Conservation (phyloP, 1,140 invertebrate genomes). For the Drosophila elegans region DNA sequence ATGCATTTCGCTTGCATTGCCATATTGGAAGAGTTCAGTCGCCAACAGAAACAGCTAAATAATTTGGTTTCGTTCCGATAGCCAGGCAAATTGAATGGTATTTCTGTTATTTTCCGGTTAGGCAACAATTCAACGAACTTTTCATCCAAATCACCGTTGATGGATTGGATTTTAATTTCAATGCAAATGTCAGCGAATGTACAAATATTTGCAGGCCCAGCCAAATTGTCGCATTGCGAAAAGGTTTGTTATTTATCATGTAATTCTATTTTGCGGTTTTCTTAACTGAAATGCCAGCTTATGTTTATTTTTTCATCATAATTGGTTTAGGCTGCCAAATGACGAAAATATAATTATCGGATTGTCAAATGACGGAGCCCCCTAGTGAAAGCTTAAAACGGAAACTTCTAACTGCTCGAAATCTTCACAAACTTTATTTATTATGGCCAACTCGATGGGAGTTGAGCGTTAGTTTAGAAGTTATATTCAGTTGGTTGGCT, state of each 20-base stretch:
- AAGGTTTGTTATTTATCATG: constrained; percentile 27
- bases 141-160: constrained; percentile 20
- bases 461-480: constrained; percentile 24
- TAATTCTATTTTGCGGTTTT: constrained; percentile 41
- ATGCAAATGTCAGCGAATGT: constrained; percentile 8
- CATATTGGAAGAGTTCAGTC: constrained; percentile 3
- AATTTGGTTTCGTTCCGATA: constrained; percentile 17
- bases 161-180: constrained; percentile 37
- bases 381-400: neutral
- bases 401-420: constrained; percentile 35
- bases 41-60: constrained; percentile 15
- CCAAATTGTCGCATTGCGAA: constrained; percentile 45
- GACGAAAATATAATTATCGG: constrained; percentile 10
- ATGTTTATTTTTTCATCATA: constrained; percentile 38
- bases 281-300: constrained; percentile 24
- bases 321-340: constrained; percentile 22
- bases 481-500: constrained; percentile 21
- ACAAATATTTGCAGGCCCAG: constrained; percentile 24
- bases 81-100: constrained; percentile 29
- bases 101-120: constrained; percentile 15
- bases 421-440: constrained; percentile 40
- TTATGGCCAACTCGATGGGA: constrained; percentile 17
- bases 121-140: constrained; percentile 9
- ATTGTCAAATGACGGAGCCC: neutral
- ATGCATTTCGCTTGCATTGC: constrained; percentile 10